Evolutionary conservation across 2,113 vertebrate genomes (phyloP).

Genomic region (Heterochromis multidens): DNA sequence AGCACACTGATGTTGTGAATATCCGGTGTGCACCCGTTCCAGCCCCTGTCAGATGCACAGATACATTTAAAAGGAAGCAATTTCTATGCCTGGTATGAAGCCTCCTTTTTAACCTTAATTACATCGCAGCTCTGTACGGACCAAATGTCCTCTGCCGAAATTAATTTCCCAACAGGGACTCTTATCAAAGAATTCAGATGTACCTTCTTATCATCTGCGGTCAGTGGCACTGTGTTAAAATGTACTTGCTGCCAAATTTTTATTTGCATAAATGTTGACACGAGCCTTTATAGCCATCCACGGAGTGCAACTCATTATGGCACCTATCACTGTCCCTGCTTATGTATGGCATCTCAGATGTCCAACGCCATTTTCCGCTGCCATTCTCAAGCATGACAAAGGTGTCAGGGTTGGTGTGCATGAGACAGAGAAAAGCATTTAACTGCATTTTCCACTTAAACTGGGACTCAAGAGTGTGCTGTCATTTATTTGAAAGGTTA

Average conservation of each 20-base stretch:
- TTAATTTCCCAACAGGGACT: slow-evolving; percentile 55
- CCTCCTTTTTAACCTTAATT: slow-evolving; percentile 59
- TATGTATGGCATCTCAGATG: slow-evolving; percentile 6
- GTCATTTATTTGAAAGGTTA: slow-evolving; percentile 26
- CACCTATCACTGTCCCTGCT: slow-evolving; percentile 11
- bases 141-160: slow-evolving; percentile 48
- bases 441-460: slow-evolving; percentile 27
- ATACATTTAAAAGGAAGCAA: slow-evolving; percentile 47
- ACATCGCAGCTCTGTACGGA: slow-evolving; percentile 34
- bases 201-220: slow-evolving; percentile 48
- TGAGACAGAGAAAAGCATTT: not conserved
- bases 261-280: slow-evolving; percentile 59
- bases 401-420: not conserved
- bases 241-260: slow-evolving; percentile 39
- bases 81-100: slow-evolving; percentile 41
- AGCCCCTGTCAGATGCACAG: slow-evolving; percentile 11
- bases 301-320: slow-evolving; percentile 41
- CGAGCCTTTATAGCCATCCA: slow-evolving; percentile 46
- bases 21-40: not conserved
- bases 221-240: slow-evolving; percentile 34
- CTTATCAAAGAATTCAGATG: slow-evolving; percentile 52
- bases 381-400: not conserved
- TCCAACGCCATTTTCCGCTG: slow-evolving; percentile 27
- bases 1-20: not conserved
- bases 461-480: not conserved